Evolutionary conservation across 2,113 vertebrate species (phyloP).

Genomic region (Gallinago undulata): DNA sequence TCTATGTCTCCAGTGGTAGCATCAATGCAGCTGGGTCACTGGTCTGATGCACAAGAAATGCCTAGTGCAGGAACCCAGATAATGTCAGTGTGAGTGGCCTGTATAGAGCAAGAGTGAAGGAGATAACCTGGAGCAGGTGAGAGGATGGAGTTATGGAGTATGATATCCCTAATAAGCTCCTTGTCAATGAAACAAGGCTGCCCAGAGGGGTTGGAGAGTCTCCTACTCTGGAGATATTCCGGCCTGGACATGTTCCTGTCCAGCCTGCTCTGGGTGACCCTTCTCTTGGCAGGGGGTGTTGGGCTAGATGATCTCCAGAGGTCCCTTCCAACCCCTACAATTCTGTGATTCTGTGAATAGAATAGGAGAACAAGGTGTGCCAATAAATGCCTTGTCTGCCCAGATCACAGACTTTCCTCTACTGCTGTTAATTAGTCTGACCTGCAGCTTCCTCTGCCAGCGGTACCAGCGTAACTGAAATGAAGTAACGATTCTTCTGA

Average conservation of each 20-base stretch:
- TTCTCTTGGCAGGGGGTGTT: no score
- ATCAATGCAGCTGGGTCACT: not conserved
- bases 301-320: no score
- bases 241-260: no score
- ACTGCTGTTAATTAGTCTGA: not conserved
- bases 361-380: not conserved
- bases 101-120: not conserved
- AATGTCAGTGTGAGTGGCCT: rapidly evolving
- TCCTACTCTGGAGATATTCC: no score
- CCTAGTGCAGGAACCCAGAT: rapidly evolving
- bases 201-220: no score
- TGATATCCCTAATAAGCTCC: not conserved
- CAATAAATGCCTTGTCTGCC: not conserved
- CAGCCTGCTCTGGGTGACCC: no score
- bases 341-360: no score
- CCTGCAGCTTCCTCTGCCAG: not conserved
- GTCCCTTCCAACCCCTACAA: no score
- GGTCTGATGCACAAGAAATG: rapidly evolving
- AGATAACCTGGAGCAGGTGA: no score
- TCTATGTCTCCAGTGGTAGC: not conserved
- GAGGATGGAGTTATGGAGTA: not conserved
- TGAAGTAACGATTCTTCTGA: not conserved
- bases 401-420: not conserved
- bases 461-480: not conserved
- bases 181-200: not conserved